Conservation (phyloP, 2,113 vertebrate genomes). For the Epinephelus cyanopodus region DNA sequence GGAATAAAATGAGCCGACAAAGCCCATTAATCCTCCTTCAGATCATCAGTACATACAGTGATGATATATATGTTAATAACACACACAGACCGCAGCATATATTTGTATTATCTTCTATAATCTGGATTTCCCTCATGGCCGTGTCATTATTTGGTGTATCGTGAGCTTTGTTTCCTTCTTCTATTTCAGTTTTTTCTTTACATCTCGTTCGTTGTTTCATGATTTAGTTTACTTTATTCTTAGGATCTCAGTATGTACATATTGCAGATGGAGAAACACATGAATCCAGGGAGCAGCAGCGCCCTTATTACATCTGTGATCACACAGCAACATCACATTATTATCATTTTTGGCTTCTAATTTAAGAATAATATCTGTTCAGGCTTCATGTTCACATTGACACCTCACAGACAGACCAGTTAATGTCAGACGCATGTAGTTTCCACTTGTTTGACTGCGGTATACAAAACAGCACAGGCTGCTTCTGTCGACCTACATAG, state of each 20-base stretch:
- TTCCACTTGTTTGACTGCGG: conserved; percentile 22
- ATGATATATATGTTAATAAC: not conserved
- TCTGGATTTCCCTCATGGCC: not conserved
- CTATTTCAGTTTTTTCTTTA: not conserved
- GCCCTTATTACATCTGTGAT: not conserved
- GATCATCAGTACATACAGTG: not conserved
- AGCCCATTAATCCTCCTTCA: not conserved
- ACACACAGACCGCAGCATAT: not conserved
- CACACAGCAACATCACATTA: not conserved
- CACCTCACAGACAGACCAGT: not conserved
- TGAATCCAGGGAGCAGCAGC: not conserved
- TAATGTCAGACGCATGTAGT: not conserved
- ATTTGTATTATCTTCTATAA: not conserved
- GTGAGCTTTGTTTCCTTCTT: no score
- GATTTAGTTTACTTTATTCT: not conserved
- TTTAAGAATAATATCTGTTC: not conserved
- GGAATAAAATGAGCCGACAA: not conserved
- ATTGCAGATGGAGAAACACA: not conserved
- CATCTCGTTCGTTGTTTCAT: not conserved
- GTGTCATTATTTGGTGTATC: not conserved
- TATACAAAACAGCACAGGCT: not conserved
- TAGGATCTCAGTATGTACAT: not conserved
- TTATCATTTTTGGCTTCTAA: not conserved
- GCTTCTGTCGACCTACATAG: not conserved
- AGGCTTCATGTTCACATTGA: not conserved